These are phyloP conservation scores for Octonoba sinensis DNA, from an alignment of 2,888 invertebrate species.

Conservation along the genomic window DNA sequence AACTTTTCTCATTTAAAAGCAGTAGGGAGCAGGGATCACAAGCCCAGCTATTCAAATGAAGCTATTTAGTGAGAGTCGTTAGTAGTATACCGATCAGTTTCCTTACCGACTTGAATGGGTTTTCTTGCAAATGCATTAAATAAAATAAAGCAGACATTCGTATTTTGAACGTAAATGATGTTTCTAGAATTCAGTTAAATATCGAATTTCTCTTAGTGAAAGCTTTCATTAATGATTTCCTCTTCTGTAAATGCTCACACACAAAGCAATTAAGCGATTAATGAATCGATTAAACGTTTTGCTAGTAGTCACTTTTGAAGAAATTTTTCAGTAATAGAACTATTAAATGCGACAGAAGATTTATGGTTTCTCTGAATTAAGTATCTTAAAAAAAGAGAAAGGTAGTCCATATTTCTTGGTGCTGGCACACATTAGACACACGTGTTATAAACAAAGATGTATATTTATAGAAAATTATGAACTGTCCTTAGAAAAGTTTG, in stretches of 20 bases:
- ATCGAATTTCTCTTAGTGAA: constrained; percentile 18
- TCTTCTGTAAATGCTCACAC: constrained; percentile 9
- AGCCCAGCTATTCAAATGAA: constrained; percentile 27
- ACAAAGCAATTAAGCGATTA: constrained; percentile 10
- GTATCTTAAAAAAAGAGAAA: too few species aligned
- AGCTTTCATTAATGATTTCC: constrained; percentile 22
- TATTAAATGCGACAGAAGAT: too few species aligned
- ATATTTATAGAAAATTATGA: too few species aligned
- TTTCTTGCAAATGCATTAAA: constrained; percentile 23
- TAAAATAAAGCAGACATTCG: constrained; percentile 5
- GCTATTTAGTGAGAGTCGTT: constrained; percentile 27
- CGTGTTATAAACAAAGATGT: too few species aligned
- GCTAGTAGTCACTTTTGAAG: too few species aligned
- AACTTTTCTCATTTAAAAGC: constrained; percentile 42
- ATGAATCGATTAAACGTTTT: too few species aligned
- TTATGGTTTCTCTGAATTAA: too few species aligned
- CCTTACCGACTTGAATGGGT: constrained; percentile 32
- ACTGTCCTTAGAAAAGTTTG: too few species aligned
- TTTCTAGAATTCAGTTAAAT: constrained; percentile 29
- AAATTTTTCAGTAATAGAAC: too few species aligned
- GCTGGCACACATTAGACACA: too few species aligned
- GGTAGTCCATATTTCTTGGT: too few species aligned
- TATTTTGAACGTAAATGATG: constrained; percentile 29
- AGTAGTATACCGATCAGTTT: constrained; percentile 17
- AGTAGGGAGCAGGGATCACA: constrained; percentile 10